Evolutionary conservation across 2,113 vertebrate species (phyloP).

Genomic region (Brienomyrus longianalis): DNA sequence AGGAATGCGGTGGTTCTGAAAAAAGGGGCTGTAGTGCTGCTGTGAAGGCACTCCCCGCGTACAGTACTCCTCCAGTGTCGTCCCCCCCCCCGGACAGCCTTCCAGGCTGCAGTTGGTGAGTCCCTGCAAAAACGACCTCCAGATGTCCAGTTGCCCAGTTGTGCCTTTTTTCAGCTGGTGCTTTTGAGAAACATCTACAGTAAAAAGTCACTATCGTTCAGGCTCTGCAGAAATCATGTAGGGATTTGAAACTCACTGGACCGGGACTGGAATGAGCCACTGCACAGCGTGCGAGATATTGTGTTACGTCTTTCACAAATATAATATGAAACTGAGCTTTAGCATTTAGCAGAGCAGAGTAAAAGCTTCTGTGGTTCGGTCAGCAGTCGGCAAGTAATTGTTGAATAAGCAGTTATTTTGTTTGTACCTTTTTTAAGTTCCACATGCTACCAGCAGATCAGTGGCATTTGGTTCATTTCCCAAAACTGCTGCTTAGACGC

Average conservation of each 20-base stretch:
- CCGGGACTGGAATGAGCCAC: not conserved
- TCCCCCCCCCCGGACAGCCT: not conserved
- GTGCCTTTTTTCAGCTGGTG: conserved; percentile 4
- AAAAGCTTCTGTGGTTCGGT: not conserved
- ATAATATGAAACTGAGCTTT: not conserved
- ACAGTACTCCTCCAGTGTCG: conserved; percentile 8
- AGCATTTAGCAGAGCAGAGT: not conserved
- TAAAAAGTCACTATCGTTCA: not conserved
- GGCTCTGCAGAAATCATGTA: not conserved
- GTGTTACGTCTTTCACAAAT: not conserved
- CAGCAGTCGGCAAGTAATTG: not conserved
- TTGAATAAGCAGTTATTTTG: not conserved
- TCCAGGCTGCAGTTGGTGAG: not conserved
- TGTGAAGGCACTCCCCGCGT: not conserved
- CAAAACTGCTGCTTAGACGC: not conserved
- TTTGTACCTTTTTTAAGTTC: not conserved
- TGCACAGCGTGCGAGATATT: not conserved
- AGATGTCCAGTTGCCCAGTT: not conserved
- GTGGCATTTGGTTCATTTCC: not conserved
- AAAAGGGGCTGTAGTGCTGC: not conserved
- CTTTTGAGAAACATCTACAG: not conserved
- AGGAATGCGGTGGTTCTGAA: conserved; percentile 52
- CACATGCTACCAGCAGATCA: not conserved
- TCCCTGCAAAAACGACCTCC: not conserved
- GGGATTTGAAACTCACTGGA: conserved; percentile 3